Percentiles rank a stretch among this genome's conserved stretches.
These are phyloP conservation scores for Clarias gariepinus DNA, from an alignment of 2,113 vertebrate species.

Conservation along the genomic window DNA sequence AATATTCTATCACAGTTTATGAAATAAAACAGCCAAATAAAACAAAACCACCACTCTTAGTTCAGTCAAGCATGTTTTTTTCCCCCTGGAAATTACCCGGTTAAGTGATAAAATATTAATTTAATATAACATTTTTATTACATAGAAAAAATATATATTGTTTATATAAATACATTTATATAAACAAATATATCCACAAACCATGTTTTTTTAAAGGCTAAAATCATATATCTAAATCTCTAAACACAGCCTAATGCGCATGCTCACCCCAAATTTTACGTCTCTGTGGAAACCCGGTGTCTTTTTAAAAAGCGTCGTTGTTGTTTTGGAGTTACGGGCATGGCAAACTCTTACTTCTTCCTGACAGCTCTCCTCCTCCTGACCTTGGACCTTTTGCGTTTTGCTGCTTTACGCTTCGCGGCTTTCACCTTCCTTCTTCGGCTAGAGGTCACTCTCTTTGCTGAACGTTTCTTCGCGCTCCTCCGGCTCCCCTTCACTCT, in stretches of 20 bases:
- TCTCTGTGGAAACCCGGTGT: neutral
- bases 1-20: neutral
- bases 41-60: neutral
- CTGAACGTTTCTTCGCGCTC: slow-evolving; percentile 51
- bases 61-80: too few relatives aligned
- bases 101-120: too few relatives aligned
- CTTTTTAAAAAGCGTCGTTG: slow-evolving; percentile 26
- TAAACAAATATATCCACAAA: neutral
- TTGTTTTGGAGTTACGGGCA: neutral
- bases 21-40: neutral
- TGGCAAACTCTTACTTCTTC: slow-evolving; percentile 49
- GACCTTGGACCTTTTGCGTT: slow-evolving; percentile 41
- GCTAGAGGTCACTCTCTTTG: slow-evolving; percentile 51
- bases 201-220: neutral
- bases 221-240: neutral
- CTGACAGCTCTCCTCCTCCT: slow-evolving; percentile 40
- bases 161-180: neutral
- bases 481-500: slow-evolving; percentile 58
- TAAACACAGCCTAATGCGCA: neutral
- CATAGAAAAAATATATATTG: neutral
- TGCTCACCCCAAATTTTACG: slow-evolving; percentile 1
- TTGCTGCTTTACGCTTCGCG: slow-evolving; percentile 47
- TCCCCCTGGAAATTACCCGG: too few relatives aligned
- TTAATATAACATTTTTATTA: neutral
- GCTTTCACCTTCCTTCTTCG: slow-evolving; percentile 51